phyloP scores from a whole-genome alignment of 2,888 invertebrate genomes.

The Gasteruption jaculator region DNA sequence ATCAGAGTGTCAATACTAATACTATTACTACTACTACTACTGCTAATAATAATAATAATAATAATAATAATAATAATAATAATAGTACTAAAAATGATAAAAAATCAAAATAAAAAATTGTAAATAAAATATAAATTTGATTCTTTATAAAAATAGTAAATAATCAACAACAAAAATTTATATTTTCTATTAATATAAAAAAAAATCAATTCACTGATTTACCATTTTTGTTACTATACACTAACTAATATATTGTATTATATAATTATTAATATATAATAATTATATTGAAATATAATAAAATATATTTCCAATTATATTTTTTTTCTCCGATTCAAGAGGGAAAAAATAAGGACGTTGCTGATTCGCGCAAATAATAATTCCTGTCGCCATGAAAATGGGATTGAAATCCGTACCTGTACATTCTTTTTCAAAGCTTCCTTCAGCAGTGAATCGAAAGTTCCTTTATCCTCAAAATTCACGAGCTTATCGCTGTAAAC shows the following conservation, averaged over 20 bases:
- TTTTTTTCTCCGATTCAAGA: too few species aligned
- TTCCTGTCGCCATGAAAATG: too few species aligned
- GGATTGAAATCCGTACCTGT: conserved; percentile 52
- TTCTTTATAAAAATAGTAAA: too few species aligned
- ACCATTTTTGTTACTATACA: too few species aligned
- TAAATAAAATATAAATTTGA: conserved; percentile 3
- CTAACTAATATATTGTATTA: too few species aligned
- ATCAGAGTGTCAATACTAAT: too few species aligned
- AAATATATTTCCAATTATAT: neutral
- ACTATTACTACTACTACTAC: too few species aligned
- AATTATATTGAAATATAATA: neutral
- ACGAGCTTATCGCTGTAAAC: conserved; percentile 91
- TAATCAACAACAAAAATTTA: too few species aligned
- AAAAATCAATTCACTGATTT: too few species aligned
- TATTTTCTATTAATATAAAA: too few species aligned
- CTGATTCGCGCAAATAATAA: neutral
- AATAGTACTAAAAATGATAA: conserved; percentile 1
- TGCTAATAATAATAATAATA: neutral
- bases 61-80: conserved; percentile 3
- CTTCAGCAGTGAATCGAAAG: conserved; percentile 66
- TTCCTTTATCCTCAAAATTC: conserved; percentile 59
- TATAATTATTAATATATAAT: too few species aligned
- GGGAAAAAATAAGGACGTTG: neutral
- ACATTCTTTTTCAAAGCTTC: conserved; percentile 79
- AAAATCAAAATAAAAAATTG: neutral